Conservation (phyloP, 2,888 invertebrate genomes). For the Zele albiditarsus region DNA sequence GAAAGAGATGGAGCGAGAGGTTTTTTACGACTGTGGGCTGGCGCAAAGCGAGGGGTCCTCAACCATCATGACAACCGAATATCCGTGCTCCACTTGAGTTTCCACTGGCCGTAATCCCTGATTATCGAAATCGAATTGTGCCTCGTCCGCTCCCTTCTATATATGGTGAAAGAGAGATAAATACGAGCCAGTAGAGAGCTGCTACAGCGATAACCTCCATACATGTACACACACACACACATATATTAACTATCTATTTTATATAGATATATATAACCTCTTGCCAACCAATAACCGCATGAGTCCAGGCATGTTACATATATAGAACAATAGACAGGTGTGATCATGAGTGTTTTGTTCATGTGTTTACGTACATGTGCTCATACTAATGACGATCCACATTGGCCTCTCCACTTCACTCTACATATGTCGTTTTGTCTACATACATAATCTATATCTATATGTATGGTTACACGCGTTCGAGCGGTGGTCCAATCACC, state of each 20-base stretch:
- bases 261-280: not conserved
- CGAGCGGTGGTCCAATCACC: not conserved
- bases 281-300: conserved; percentile 43
- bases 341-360: conserved; percentile 18
- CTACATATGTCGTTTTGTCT: conserved; percentile 9
- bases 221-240: not conserved
- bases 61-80: not conserved
- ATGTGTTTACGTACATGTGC: conserved; percentile 27
- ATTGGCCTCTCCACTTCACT: conserved; percentile 30
- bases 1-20: conserved; percentile 34
- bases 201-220: not conserved
- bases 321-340: conserved; percentile 14
- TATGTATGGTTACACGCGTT: not conserved
- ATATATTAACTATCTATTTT: not conserved
- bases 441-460: not conserved
- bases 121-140: conserved; percentile 69
- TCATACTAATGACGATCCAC: conserved; percentile 36
- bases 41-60: conserved; percentile 2
- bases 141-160: not conserved
- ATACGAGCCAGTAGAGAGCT: not conserved
- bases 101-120: conserved; percentile 61
- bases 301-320: conserved; percentile 37
- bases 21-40: conserved; percentile 59
- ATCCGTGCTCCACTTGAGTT: not conserved
- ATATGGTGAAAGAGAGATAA: conserved; percentile 16